A percentile compares a stretch with the other conserved stretches of the same genome.
Conservation (phyloP, 2,888 invertebrate species). For the Petrophora chlorosata region DNA sequence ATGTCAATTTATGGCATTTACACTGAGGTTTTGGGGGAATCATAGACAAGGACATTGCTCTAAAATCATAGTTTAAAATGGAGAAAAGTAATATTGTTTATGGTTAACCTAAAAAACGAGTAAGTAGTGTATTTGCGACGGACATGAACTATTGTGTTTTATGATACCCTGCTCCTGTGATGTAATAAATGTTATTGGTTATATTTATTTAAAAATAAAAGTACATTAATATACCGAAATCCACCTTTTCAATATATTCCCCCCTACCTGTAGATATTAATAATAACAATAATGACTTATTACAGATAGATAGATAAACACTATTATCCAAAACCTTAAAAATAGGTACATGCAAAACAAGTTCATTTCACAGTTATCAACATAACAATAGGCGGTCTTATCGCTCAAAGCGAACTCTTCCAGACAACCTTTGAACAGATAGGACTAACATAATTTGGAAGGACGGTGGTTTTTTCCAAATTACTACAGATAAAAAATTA, state of each 20-base stretch:
- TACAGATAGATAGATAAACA: too few species aligned
- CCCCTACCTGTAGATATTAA: neutral
- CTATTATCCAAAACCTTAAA: too few species aligned
- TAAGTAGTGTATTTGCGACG: slow-evolving; percentile 58
- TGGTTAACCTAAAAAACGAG: slow-evolving; percentile 44
- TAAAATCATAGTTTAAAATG: too few species aligned
- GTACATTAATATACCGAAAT: slow-evolving; percentile 76
- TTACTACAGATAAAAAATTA: too few species aligned
- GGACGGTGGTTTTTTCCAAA: too few species aligned
- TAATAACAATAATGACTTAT: neutral
- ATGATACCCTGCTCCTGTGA: slow-evolving; percentile 83
- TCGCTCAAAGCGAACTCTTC: too few species aligned
- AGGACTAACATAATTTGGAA: too few species aligned
- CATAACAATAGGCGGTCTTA: too few species aligned
- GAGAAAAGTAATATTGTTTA: slow-evolving; percentile 39
- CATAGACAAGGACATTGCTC: too few species aligned
- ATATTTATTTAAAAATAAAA: slow-evolving; percentile 84
- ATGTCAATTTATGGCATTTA: slow-evolving; percentile 73
- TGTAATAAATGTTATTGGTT: slow-evolving; percentile 84
- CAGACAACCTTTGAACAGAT: too few species aligned
- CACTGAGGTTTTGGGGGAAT: slow-evolving; percentile 38
- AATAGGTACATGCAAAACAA: too few species aligned
- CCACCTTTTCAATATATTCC: slow-evolving; percentile 30
- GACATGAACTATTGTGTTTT: slow-evolving; percentile 70
- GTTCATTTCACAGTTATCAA: too few species aligned